Evolutionary conservation across 2,113 vertebrate genomes (phyloP), one percentile per base, ranked within the genome.

Genomic region (Seriola quinqueradiata): DNA sequence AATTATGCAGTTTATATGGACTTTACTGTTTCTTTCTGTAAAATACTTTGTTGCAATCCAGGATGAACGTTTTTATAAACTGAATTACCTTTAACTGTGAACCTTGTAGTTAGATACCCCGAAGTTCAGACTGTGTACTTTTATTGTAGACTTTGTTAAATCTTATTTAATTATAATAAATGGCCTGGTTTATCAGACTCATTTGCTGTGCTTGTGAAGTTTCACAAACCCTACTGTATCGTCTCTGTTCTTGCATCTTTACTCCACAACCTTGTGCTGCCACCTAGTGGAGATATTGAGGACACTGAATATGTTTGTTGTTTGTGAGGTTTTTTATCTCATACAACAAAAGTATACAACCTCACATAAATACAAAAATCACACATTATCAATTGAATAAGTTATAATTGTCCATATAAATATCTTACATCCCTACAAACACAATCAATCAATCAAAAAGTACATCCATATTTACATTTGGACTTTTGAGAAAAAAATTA

Each of bases 211-310:
- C 28, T 58, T 42, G 1, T 28, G 8, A n/a, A 21, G 7, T 42
- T 68, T 40, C 8, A 6, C 54, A 34, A 8, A 25, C 17, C 55
- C 14, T 21, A 3, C 11, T 70, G 4, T 0, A 38, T 55, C 14
- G 1, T 36, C 9, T 72, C 14, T 42, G 12, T 13, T 48, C n/a
- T 54, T 65, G 38, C 28, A 55, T 42, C 21, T 58, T 63, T 55
- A 38, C 4, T 13, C 28, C 0, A 6, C 61, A 8, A 50, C 44
- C 32, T 21, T 64, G n/a, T 79, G 77, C 73, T 84, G 84, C 91
- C 91, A 85, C 78, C 93, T 92, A 84, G 89, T 88, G 93, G 87
- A 68, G 11, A 44, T 17, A 75, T 32, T 11, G 59, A 78, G 72
- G 5, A 84, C 55, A 61, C 44, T 54, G 16, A 65, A 8, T 1